Evolutionary conservation across 1,140 invertebrate species (phyloP), one percentile per base, ranked within the genome.

Genomic region (Drosophila seguyi): DNA sequence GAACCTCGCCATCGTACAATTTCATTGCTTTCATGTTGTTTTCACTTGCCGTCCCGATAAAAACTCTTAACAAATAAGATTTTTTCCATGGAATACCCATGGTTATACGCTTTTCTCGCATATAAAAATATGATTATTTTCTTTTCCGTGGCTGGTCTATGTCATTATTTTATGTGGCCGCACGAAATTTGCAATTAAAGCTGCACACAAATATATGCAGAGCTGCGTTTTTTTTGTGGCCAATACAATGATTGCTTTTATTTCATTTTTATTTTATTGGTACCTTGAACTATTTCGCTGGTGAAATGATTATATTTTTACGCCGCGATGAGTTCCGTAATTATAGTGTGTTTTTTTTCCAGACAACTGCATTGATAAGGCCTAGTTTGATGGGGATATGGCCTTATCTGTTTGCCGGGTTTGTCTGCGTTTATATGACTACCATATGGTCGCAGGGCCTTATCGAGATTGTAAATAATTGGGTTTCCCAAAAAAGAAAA

Each of bases 141-240:
- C 42, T 31, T 42, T 53, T 20, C 1, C 0, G 13, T 22, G 20
- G 6, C 22, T 47, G 50, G 41, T 27, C 53, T 53, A 47, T 27
- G 73, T 59, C 55, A 77, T 76, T 77, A 77, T 68, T 77, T 56
- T 76, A 62, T 81, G 63, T 71, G 36, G 47, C 52, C 41, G n/a
- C 31, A 47, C 47, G 50, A 68, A 68, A 77, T 81, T 71, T 76
- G 48, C 47, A 85, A 85, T 84, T 85, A 81, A 76, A 85, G 41
- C 44, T 50, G 48, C 59, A 47, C 44, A 25, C 5, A 61, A 74
- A 74, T 47, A 67, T 79, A 59, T 73, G 68, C 59, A 74, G n/a
- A n/a, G 27, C 16, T 59, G 6, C 31, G 27, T 36, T 38, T 44
- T 42, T 71, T 36, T 13, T 36, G 34, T 36, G 34, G 34, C 34